These are phyloP conservation scores for Idaea straminata DNA, from an alignment of 2,888 invertebrate genomes.

Conservation along the genomic window DNA sequence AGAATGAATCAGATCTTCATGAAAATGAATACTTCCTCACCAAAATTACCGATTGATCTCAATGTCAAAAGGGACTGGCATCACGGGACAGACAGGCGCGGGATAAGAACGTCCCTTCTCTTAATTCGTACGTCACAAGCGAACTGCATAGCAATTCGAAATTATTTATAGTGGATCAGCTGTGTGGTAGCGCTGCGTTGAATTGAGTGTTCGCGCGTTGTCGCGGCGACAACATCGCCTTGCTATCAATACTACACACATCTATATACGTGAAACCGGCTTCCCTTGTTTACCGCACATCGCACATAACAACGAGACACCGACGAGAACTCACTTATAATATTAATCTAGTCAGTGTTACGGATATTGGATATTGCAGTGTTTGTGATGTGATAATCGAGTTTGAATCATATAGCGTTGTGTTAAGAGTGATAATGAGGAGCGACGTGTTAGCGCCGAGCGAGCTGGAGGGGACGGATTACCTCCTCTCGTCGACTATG, in stretches of 20 bases:
- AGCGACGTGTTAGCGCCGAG: constrained; percentile 75
- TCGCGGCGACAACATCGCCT: constrained; percentile 29
- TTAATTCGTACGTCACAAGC: not conserved
- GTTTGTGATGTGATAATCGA: constrained; percentile 23
- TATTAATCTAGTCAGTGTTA: not conserved
- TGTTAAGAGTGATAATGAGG: constrained; percentile 60
- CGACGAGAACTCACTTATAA: constrained; percentile 32
- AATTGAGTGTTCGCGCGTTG: constrained; percentile 11
- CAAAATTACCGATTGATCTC: not conserved
- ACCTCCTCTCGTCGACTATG: constrained; percentile 82
- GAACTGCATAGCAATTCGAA: constrained; percentile 66
- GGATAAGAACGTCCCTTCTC: too few relatives aligned
- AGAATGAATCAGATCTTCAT: not conserved
- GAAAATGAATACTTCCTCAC: not conserved
- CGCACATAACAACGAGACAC: constrained; percentile 37
- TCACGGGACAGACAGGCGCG: too few relatives aligned
- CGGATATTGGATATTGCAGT: constrained; percentile 29
- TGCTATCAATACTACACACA: constrained; percentile 40
- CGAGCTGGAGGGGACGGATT: constrained; percentile 82
- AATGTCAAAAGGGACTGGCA: not conserved
- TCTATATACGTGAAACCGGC: constrained; percentile 52
- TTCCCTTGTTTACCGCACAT: constrained; percentile 51
- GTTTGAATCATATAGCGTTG: constrained; percentile 42
- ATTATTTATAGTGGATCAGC: constrained; percentile 78
- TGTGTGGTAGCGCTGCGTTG: constrained; percentile 42